These are phyloP conservation scores for Halocynthia aurantium DNA, from an alignment of 23 tunicate genomes.

Conservation along the genomic window DNA sequence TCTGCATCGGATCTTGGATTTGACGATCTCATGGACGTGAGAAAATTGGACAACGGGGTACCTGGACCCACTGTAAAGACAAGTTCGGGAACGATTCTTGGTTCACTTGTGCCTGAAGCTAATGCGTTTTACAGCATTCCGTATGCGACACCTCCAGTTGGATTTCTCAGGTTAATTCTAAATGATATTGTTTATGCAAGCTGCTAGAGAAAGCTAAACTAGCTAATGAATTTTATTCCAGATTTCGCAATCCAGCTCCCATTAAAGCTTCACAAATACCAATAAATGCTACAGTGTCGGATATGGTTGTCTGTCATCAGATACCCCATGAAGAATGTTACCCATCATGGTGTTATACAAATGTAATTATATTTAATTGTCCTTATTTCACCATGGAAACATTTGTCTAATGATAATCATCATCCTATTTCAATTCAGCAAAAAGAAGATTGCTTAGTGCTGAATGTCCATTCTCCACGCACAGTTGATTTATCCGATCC, in stretches of 20 bases:
- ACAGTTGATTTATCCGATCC: conserved; percentile 40
- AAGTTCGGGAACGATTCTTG: conserved; percentile 38
- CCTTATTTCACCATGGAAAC: background rate
- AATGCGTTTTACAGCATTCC: conserved; percentile 85
- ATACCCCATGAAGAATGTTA: conserved; percentile 13
- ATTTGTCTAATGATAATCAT: too few species aligned
- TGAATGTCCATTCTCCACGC: conserved; percentile 67
- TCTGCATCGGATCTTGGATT: background rate
- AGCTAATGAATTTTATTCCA: background rate
- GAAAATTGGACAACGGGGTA: background rate
- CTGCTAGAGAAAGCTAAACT: background rate
- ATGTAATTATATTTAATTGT: background rate
- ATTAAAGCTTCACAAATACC: background rate
- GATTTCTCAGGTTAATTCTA: conserved; percentile 7
- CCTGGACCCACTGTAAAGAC: conserved; percentile 19
- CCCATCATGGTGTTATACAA: conserved; percentile 10
- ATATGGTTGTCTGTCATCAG: conserved; percentile 15
- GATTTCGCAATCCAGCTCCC: conserved; percentile 21
- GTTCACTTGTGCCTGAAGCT: conserved; percentile 47
- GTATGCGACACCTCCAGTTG: conserved; percentile 51
- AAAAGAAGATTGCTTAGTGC: conserved; percentile 69
- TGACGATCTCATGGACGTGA: background rate
- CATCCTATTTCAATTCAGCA: conserved; percentile 32
- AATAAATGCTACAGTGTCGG: conserved; percentile 16
- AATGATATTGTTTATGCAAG: background rate